Base-by-base conservation (phyloP, 2,888 invertebrate species). In the Parnassius orleans region DNA sequence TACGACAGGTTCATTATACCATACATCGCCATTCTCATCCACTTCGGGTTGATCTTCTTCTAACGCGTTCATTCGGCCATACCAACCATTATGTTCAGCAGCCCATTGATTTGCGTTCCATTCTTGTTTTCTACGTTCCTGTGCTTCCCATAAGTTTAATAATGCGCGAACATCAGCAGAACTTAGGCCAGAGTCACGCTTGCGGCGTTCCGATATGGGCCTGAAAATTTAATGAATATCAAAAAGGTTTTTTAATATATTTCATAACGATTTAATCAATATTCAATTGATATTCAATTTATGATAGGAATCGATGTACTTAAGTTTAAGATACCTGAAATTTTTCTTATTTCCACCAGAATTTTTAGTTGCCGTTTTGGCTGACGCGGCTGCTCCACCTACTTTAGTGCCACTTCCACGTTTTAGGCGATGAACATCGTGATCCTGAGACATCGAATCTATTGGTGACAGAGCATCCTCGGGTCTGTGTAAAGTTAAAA, bases 91-190 rank as follows among this genome's bases (percentile, higher is more conserved):
- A 50, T 53, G 57, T 10, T 62, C 61, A 7, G 57, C 46, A 9
- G 83, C 77, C 84, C 87, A 85, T 76, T 84, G 89, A 79, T 89
- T 89, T 53, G 87, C 79, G 71, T 88, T 81, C 83, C 87, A 92
- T 68, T 92, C 80, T 65, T 92, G 91, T 71, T 92, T 92, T 65
- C 92, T 90, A 63, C 90, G 88, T 67, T 92, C 92, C 70, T 93
- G 93, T 64, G 92, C 93, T 77, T 94, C 94, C 93, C 93, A 94
- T 48, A 94, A 78, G 58, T 92, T 92, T 19, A 94, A 83, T 9
- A 94, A 84, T 55, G 93, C 92, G 60, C 94, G 84, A 33, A 94
- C 92, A 71, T 94, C 94, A 71, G 94, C 93, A 1, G 93, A 93
- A 68, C 93, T 93, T 52, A 94, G 83, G 48, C 93, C 93, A 47